Base-by-base conservation (phyloP, 2,888 invertebrate species). In the Noctuana brunneofusca region DNA sequence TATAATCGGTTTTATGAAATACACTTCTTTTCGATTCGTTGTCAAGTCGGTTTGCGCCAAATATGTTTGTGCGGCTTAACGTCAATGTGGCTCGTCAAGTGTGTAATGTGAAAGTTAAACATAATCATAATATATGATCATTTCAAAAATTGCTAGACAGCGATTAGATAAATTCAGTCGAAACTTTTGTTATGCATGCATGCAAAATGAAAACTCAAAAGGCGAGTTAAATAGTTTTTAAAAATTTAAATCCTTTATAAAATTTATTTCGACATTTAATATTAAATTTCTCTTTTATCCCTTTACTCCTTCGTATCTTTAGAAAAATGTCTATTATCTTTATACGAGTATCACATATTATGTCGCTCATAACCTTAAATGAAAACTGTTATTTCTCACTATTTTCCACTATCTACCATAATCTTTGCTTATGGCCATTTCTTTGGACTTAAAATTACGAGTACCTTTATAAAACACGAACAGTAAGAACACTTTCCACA, bases 1-100 rank as follows among this genome's bases (percentile, higher is more conserved):
- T 72, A 81, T 81, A 87, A 87, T 87, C 83, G 79, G 78, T 79
- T 86, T 89, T 89, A 83, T 86, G 86, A 87, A 89, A 88, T 79
- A 69, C 73, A 69, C 70, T 77, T 78, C 12, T n/a, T 12, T 24
- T 49, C 73, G 80, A 80, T 83, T 78, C 76, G 78, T 79, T 77
- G 81, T 83, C 80, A 72, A 77, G 78, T 79, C 80, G 78, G 75
- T 66, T 65, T 67, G 65, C 63, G 66, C 70, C 68, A 66, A 71
- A 73, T 70, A 68, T 74, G 64, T 70, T 69, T 60, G 67, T 65
- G 63, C 64, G 59, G 67, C 65, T 68, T 67, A 65, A 68, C 67
- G 65, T 66, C 67, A 65, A 64, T 66, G 53, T 65, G 64, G 62
- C 68, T 66, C 68, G 66, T 66, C 68, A 53, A 66, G 66, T 67